phyloP scores from a whole-genome alignment of 2,888 invertebrate species.

The Eupelmus urozonus region DNA sequence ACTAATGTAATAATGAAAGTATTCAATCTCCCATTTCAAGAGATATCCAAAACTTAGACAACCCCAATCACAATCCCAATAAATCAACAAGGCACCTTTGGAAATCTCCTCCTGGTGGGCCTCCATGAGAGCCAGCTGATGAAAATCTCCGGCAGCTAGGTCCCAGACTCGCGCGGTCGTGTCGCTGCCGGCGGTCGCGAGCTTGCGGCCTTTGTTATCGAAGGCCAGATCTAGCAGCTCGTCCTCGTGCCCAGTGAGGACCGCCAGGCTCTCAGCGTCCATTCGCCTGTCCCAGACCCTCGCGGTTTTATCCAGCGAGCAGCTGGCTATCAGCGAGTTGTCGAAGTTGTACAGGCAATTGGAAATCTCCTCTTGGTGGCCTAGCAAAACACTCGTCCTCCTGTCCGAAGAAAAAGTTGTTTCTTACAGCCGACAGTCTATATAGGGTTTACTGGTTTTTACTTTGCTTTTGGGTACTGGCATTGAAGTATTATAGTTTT shows the following conservation, averaged over 20 bases:
- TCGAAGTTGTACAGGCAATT: constrained; percentile 85
- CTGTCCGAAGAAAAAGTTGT: constrained; percentile 78
- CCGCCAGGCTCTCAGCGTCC: constrained; percentile 74
- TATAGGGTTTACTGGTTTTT: too few relatives aligned
- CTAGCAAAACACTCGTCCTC: constrained; percentile 80
- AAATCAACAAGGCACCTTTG: constrained; percentile 80
- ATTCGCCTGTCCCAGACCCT: constrained; percentile 85
- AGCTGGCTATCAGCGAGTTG: constrained; percentile 83
- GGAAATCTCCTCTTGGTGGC: constrained; percentile 84
- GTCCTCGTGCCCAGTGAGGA: constrained; percentile 82
- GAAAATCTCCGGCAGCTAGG: constrained; percentile 79
- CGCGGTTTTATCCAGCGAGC: constrained; percentile 85
- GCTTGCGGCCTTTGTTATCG: constrained; percentile 81
- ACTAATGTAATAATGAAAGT: too few relatives aligned
- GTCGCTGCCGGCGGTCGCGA: constrained; percentile 88
- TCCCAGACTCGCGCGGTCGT: constrained; percentile 86
- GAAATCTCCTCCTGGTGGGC: constrained; percentile 85
- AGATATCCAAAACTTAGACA: too few relatives aligned
- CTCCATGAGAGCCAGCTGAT: constrained; percentile 80
- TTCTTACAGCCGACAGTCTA: too few relatives aligned
- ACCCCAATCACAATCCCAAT: too few relatives aligned
- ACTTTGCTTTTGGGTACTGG: too few relatives aligned
- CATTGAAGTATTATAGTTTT: too few relatives aligned
- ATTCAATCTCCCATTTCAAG: too few relatives aligned
- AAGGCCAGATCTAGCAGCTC: constrained; percentile 88